These are phyloP conservation scores for Pelecanus crispus DNA, from an alignment of 2,113 vertebrate species.

Conservation along the genomic window DNA sequence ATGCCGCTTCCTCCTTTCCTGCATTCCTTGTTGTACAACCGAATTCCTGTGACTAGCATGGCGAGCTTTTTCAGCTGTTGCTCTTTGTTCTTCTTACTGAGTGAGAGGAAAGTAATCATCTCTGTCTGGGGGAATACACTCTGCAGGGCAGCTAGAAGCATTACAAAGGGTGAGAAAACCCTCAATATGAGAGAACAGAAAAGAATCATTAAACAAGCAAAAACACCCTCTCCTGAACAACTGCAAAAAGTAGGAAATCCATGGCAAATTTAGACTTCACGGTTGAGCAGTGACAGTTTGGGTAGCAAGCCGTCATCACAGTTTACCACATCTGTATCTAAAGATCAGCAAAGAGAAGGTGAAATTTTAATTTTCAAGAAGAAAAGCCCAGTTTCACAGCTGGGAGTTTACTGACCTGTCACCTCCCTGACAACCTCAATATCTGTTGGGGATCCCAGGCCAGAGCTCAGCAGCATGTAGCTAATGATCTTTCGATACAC, in stretches of 20 bases:
- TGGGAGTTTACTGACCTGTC: conserved; percentile 68
- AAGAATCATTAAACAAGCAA: background rate
- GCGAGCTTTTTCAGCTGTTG: conserved; percentile 81
- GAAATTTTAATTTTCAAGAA: background rate
- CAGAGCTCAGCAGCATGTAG: conserved; percentile 80
- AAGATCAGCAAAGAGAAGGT: background rate
- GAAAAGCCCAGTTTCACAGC: background rate
- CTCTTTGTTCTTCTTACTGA: conserved; percentile 85
- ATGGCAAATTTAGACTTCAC: background rate
- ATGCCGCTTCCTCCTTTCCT: conserved; percentile 76
- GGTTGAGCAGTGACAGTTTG: background rate
- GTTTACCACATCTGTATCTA: background rate
- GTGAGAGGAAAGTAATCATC: conserved; percentile 79
- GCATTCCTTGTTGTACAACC: conserved; percentile 84
- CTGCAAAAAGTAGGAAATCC: background rate
- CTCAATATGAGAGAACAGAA: background rate
- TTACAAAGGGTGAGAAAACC: background rate
- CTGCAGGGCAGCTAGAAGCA: conserved; percentile 84
- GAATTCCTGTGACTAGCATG: conserved; percentile 86
- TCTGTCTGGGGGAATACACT: conserved; percentile 86
- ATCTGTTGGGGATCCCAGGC: conserved; percentile 74
- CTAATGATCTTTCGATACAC: conserved; percentile 78
- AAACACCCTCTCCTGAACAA: background rate
- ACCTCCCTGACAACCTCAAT: conserved; percentile 75
- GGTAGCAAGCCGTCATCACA: background rate